Base-by-base conservation (phyloP, 2,888 invertebrate genomes). In the Yponomeuta malinellus region DNA sequence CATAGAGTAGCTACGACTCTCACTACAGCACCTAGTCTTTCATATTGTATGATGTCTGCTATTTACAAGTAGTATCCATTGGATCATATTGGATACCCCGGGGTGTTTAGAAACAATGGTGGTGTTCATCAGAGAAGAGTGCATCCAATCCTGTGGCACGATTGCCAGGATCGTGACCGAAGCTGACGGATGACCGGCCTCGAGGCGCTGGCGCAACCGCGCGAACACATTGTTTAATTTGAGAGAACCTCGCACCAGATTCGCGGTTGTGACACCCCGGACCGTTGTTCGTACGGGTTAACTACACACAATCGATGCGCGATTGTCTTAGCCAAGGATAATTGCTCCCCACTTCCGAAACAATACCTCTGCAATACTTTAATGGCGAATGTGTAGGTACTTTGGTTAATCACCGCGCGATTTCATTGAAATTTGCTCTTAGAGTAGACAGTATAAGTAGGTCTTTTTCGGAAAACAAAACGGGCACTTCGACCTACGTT, bases 151-250 rank as follows among this genome's bases (percentile, higher is more conserved):
- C 74, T 76, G 78, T 75, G 73, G 74, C 76, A 76, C 72, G 75
- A 72, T 91, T 87, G 83, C 71, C 63, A 78, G 80, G 83, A 81
- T 89, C 89, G 89, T 87, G 90, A 87, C 83, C 83, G 76, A 80
- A 77, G 73, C 82, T 23, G 83, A 80, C 82, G 83, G 85, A 85
- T 79, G 83, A 79, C 80, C 83, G 86, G 82, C 89, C 52, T 89
- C 89, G 10, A 52, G 86, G 77, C 78, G 77, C 78, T 90, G 90
- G 87, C 89, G 83, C 87, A 85, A 90, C 73, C 74, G 77, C 78
- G 80, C 79, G 83, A 79, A 82, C 77, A 83, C 85, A 87, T 86
- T 90, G 88, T 86, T 81, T 72, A 69, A 73, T 74, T 73, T 75
- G 81, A 83, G 75, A 73, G 79, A 82, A 82, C 78, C 82, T 81